Evolutionary conservation across 2,113 vertebrate species (phyloP), one percentile per base, ranked within the genome.

Genomic region (Himantopus leucocephalus): DNA sequence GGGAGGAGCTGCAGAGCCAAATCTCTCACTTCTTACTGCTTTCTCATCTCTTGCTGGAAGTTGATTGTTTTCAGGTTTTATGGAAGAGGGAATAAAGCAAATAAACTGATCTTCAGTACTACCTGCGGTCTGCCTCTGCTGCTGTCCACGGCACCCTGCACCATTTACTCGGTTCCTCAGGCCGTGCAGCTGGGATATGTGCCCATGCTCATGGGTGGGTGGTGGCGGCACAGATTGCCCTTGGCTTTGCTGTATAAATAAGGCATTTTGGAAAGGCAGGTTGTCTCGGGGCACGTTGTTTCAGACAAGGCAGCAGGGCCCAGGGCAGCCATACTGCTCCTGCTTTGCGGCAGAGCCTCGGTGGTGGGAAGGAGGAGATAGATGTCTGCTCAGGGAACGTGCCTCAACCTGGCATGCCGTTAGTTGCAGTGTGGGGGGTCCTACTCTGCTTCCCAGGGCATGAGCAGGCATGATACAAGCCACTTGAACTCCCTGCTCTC

Each of bases 101-200:
- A 97, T 97, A 97, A 97, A 97, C 53, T 75, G 78, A 77, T 93
- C 63, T 85, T 91, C 84, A 93, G 39, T 58, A 70, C 52, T 85
- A 82, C 30, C n/a, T 70, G 68, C 43, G 27, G 74, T 60, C 18
- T 79, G 79, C 41, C 43, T 67, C 64, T 73, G 75, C 52, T 56
- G 32, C 13, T 1, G 6, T n/a, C 56, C n/a, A 8, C 0, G 0
- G 45, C 66, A 56, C n/a, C 37, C 85, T 5, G 59, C 77, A 59
- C 27, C 15, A 8, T 39, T 52, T 37, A 4, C n/a, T 55, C 30
- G 26, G 43, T 23, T 53, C 37, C n/a, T 67, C 23, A 27, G 72
- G 62, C 37, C 1, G 0, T 8, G 34, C 45, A 18, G 47, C 56
- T 41, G 70, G 75, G 67, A 52, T 27, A 43, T 8, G 27, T 58